A percentile compares a stretch with the other conserved stretches of the same genome.
Evolutionary conservation across 2,113 vertebrate genomes (phyloP).

Genomic region (Aspiorhynchus laticeps): DNA sequence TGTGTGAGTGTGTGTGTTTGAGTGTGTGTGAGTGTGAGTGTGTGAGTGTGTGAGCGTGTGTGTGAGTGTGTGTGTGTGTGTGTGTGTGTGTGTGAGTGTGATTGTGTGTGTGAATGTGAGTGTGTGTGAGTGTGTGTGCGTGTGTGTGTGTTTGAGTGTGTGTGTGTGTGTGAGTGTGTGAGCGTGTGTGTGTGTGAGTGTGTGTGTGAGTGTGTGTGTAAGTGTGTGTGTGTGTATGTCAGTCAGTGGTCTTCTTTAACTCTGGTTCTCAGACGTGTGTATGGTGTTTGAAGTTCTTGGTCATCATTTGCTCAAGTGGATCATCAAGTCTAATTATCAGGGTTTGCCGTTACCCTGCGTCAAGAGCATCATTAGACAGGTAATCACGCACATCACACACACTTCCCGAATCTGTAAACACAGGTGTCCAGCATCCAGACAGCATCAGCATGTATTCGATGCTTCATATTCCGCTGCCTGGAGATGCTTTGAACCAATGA

Average conservation of each 20-base stretch:
- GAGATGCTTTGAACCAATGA: not conserved
- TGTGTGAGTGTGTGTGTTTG: no score
- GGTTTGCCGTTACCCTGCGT: conserved; percentile 96
- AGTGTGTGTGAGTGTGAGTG: not conserved
- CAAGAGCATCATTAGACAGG: conserved; percentile 98
- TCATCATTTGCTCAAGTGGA: conserved; percentile 98
- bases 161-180: no score
- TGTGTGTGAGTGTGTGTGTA: no score
- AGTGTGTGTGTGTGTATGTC: no score
- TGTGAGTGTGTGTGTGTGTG: no score
- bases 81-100: no score
- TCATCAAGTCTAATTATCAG: conserved; percentile 99
- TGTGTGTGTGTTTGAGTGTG: no score
- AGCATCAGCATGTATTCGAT: not conserved
- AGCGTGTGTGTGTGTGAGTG: no score
- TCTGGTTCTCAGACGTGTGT: conserved; percentile 86
- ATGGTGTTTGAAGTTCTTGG: conserved; percentile 99
- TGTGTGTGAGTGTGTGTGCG: no score
- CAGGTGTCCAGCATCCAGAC: not conserved
- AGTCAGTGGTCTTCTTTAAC: conserved; percentile 65
- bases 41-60: no score
- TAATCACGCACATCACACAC: conserved; percentile 58
- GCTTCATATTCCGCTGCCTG: not conserved
- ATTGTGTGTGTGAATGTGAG: no score
- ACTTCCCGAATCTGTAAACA: not conserved